phyloP scores from a whole-genome alignment of 2,888 invertebrate genomes.

The Lathronympha strigana region DNA sequence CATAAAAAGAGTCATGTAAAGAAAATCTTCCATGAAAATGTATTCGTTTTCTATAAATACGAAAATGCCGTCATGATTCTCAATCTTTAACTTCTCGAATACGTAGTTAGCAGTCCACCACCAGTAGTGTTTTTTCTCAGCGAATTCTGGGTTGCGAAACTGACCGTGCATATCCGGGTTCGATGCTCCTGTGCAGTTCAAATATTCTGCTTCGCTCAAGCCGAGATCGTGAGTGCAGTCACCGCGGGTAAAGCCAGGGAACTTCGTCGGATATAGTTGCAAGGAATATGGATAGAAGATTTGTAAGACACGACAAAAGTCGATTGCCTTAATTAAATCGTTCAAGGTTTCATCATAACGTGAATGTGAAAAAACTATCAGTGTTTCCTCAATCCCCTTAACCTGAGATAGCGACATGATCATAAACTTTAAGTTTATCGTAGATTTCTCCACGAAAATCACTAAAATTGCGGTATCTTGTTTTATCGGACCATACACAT shows the following conservation, averaged over 20 bases:
- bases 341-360: conserved; percentile 57
- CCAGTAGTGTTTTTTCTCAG: conserved; percentile 64
- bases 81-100: conserved; percentile 56
- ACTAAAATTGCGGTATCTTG: conserved; percentile 58
- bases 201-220: conserved; percentile 46
- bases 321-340: conserved; percentile 54
- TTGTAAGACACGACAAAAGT: conserved; percentile 64
- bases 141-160: conserved; percentile 54
- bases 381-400: conserved; percentile 57
- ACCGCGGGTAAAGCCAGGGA: conserved; percentile 55
- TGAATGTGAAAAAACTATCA: conserved; percentile 66
- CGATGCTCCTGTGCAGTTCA: conserved; percentile 56
- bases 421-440: conserved; percentile 55
- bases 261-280: conserved; percentile 55
- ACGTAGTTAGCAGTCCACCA: conserved; percentile 71
- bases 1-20: conserved; percentile 61
- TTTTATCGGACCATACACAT: conserved; percentile 53
- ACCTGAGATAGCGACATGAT: conserved; percentile 58
- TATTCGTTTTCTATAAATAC: conserved; percentile 61
- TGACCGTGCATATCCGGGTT: conserved; percentile 58
- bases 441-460: conserved; percentile 53
- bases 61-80: conserved; percentile 54
- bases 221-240: conserved; percentile 55
- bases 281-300: conserved; percentile 65
- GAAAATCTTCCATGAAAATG: conserved; percentile 61